Evolutionary conservation across 2,113 vertebrate species (phyloP).

Genomic region (Callithrix jacchus): DNA sequence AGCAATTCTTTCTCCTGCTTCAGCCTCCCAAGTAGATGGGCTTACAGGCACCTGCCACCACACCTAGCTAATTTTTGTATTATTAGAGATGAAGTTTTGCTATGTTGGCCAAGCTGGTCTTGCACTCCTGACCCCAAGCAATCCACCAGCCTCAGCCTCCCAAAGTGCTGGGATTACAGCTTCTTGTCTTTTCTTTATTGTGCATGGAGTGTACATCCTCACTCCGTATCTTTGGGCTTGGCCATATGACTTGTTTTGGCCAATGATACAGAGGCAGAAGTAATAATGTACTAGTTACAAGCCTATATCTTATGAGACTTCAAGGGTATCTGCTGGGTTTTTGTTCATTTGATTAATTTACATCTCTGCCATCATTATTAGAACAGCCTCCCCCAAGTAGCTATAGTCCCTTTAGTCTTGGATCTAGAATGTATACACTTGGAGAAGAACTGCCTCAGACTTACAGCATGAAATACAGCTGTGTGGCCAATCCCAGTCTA

Average conservation of each 20-base stretch:
- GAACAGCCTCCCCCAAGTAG: background rate
- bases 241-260: background rate
- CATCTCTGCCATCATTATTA: background rate
- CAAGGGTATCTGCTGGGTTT: background rate
- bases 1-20: too few species aligned
- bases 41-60: too few species aligned
- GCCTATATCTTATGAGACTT: background rate
- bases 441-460: background rate
- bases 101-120: too few species aligned
- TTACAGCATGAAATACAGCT: background rate
- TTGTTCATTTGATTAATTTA: too few species aligned
- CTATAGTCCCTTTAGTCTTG: background rate
- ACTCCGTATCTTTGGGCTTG: background rate
- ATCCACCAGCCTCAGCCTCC: too few species aligned
- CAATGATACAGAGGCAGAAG: background rate
- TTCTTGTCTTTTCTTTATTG: too few species aligned
- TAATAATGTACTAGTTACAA: background rate
- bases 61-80: too few species aligned
- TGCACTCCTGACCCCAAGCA: too few species aligned
- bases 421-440: background rate
- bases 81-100: too few species aligned
- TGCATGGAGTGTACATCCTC: background rate
- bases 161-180: too few species aligned
- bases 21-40: too few species aligned
- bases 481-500: background rate